These are phyloP conservation scores for Hylyphantes graminicola DNA, from an alignment of 1,140 invertebrate genomes.

Conservation along the genomic window DNA sequence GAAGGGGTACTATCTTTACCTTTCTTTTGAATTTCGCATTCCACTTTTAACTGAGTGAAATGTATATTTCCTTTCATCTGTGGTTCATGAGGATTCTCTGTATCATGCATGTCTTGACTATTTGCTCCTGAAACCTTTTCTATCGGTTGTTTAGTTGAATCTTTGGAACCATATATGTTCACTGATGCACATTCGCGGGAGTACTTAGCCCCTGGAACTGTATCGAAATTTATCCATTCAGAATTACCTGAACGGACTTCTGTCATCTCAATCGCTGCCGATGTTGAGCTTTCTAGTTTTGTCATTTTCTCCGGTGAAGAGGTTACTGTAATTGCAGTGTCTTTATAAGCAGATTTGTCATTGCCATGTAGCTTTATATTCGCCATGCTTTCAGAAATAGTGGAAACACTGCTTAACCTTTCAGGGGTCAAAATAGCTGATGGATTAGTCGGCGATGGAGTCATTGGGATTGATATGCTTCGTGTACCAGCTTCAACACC, in stretches of 20 bases:
- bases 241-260: neutral
- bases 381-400: neutral
- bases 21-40: neutral
- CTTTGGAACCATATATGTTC: neutral
- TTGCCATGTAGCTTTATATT: neutral
- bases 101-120: neutral
- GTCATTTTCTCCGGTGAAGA: conserved; percentile 34
- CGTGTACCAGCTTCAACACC: neutral
- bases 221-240: conserved; percentile 18
- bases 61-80: conserved; percentile 5
- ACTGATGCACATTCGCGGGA: neutral
- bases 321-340: conserved; percentile 33
- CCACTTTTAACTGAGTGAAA: conserved; percentile 10
- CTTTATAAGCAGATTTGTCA: neutral
- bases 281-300: conserved; percentile 1
- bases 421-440: neutral
- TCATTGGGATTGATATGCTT: neutral
- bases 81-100: neutral
- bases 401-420: neutral
- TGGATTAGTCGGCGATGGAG: neutral
- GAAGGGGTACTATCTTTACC: neutral
- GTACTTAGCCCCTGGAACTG: neutral
- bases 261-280: conserved; percentile 2
- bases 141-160: conserved; percentile 8
- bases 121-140: neutral